Conservation (phyloP, 2,888 invertebrate genomes). For the Drosophila mercatorum region DNA sequence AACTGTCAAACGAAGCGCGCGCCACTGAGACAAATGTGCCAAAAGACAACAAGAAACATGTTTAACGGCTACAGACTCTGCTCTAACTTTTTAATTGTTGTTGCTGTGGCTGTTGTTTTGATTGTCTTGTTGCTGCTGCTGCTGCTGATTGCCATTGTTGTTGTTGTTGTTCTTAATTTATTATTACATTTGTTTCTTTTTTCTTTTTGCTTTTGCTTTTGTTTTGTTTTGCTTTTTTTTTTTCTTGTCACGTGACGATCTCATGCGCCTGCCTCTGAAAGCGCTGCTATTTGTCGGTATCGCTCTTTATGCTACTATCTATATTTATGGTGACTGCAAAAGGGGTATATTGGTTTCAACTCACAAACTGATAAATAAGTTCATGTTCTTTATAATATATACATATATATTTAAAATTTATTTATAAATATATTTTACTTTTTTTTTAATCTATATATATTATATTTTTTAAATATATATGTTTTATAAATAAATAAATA, state of each 20-base stretch:
- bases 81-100: slow-evolving; percentile 11
- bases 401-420: too few relatives aligned
- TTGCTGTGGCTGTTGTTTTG: background rate
- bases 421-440: too few relatives aligned
- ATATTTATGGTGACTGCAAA: background rate
- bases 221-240: background rate
- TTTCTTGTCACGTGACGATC: slow-evolving; percentile 29
- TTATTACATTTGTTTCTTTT: slow-evolving; percentile 3
- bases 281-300: slow-evolving; percentile 12
- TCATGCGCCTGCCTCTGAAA: slow-evolving; percentile 19
- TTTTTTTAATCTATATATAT: too few relatives aligned
- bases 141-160: slow-evolving; percentile 23
- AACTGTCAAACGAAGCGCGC: slow-evolving; percentile 30
- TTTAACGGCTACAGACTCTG: slow-evolving; percentile 7
- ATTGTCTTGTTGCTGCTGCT: slow-evolving; percentile 1
- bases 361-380: background rate
- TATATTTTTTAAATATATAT: too few relatives aligned
- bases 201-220: background rate
- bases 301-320: background rate
- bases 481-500: too few relatives aligned
- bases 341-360: slow-evolving; percentile 2
- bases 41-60: slow-evolving; percentile 4
- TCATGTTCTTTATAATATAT: background rate
- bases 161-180: slow-evolving; percentile 17
- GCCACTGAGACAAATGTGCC: slow-evolving; percentile 18